Evolutionary conservation across 2,888 invertebrate species (phyloP).

Genomic region (Melangyna quadrimaculata): DNA sequence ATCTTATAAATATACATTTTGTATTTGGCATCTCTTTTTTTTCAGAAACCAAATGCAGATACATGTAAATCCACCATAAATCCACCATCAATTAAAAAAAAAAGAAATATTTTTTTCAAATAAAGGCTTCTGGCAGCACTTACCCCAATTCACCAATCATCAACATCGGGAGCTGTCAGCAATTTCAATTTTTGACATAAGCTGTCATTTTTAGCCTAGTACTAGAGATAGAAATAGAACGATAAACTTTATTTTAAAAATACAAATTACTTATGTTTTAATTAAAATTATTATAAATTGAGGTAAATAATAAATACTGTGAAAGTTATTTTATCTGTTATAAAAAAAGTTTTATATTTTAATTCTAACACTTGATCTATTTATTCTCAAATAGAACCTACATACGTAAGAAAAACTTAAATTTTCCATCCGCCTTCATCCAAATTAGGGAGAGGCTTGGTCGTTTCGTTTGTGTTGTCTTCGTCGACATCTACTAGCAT

Average conservation of each 20-base stretch:
- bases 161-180: background rate
- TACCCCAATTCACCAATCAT: background rate
- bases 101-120: too few species aligned
- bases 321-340: background rate
- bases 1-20: too few species aligned
- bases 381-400: conserved; percentile 36
- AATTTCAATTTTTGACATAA: background rate
- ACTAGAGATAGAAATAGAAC: background rate
- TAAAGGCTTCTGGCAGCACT: background rate
- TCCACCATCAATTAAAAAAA: too few species aligned
- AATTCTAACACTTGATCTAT: background rate
- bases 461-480: conserved; percentile 18
- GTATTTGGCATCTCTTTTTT: too few species aligned
- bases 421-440: conserved; percentile 43
- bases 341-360: background rate
- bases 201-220: background rate
- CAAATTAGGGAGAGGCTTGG: conserved; percentile 68
- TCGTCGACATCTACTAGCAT: conserved; percentile 39
- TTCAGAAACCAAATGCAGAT: too few species aligned
- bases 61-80: too few species aligned
- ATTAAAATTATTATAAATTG: conserved; percentile 26
- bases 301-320: conserved; percentile 47
- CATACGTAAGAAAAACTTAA: conserved; percentile 20
- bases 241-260: conserved; percentile 17
- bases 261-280: conserved; percentile 36